Conservation (phyloP, 2,113 vertebrate genomes). For the Apteryx owenii region DNA sequence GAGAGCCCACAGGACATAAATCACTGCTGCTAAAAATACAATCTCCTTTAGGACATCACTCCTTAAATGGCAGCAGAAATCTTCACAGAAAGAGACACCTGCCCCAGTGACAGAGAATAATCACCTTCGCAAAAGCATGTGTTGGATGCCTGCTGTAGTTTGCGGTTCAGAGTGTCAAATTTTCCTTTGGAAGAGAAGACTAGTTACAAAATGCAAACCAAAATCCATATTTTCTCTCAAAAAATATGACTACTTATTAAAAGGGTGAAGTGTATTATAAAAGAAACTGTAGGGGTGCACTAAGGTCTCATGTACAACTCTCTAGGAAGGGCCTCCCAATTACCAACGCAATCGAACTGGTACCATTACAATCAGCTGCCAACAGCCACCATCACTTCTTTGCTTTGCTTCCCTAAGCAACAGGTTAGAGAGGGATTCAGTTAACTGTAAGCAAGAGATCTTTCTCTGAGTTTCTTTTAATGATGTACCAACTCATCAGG, state of each 20-base stretch:
- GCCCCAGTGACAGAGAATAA: constrained; percentile 55
- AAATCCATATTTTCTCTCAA: background rate
- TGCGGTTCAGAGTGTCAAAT: background rate
- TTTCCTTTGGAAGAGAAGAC: background rate
- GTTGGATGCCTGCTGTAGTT: constrained; percentile 30
- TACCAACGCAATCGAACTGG: background rate
- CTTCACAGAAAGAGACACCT: constrained; percentile 57
- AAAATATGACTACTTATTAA: background rate
- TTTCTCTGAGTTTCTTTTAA: background rate
- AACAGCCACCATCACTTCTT: background rate
- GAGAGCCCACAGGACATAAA: constrained; percentile 46
- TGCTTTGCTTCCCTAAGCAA: background rate
- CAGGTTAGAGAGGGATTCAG: background rate
- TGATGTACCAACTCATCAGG: background rate
- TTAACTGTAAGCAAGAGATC: background rate
- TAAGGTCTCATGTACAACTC: background rate
- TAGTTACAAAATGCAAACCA: constrained; percentile 1
- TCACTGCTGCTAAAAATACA: constrained; percentile 68
- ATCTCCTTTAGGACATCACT: constrained; percentile 44
- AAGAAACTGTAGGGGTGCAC: background rate
- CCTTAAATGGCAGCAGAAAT: constrained; percentile 45
- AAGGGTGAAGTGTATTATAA: background rate
- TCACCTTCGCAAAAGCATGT: constrained; percentile 44
- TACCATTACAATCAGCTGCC: background rate
- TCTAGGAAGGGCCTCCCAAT: background rate